phyloP scores from a whole-genome alignment of 1,140 invertebrate genomes.

The Solenopsis invicta region DNA sequence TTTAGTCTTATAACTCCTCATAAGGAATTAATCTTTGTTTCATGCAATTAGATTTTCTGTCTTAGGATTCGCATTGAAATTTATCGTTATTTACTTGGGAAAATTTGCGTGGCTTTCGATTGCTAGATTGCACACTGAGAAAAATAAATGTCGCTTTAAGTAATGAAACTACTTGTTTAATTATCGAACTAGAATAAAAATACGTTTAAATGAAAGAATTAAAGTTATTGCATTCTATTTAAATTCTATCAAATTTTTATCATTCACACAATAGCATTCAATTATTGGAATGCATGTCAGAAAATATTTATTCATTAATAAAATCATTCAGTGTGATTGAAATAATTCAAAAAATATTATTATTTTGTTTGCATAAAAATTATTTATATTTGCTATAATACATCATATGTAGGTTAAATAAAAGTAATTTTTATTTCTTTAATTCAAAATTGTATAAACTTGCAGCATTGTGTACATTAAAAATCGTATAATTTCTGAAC shows the following conservation, averaged over 20 bases:
- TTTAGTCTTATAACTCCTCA: background rate
- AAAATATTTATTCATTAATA: background rate
- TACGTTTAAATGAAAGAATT: background rate
- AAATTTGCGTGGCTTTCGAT: constrained; percentile 33
- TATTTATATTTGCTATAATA: background rate
- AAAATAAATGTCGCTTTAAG: background rate
- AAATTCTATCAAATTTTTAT: background rate
- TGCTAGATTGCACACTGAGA: background rate
- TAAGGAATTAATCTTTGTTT: constrained; percentile 36
- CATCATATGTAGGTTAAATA: background rate
- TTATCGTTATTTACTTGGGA: constrained; percentile 24
- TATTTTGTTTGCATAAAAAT: background rate
- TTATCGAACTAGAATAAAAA: background rate
- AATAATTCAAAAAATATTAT: background rate
- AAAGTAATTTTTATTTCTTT: background rate
- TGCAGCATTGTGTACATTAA: background rate
- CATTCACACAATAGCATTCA: background rate
- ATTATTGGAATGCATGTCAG: background rate
- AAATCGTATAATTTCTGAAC: background rate
- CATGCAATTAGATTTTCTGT: constrained; percentile 10
- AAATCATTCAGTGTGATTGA: background rate
- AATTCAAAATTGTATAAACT: background rate
- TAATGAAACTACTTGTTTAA: background rate
- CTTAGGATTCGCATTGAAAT: background rate
- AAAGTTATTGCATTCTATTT: background rate